These are phyloP conservation scores for Ectobius pallidus DNA, from an alignment of 2,888 invertebrate genomes.

Conservation along the genomic window DNA sequence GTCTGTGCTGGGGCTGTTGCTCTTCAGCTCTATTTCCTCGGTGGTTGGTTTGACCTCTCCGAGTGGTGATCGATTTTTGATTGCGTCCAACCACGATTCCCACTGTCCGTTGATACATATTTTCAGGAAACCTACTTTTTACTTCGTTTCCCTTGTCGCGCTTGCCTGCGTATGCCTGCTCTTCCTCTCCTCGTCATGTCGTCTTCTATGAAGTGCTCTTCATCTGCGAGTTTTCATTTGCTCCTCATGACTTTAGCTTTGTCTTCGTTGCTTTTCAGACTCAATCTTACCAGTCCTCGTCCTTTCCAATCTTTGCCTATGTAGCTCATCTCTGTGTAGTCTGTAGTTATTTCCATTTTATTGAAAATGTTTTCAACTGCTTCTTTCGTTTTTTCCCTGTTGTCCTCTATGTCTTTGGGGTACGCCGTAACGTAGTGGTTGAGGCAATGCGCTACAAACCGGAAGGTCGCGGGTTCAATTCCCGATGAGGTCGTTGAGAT, in stretches of 20 bases:
- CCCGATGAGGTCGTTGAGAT: too few relatives aligned
- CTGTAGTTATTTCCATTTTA: too few relatives aligned
- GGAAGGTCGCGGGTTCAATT: too few relatives aligned
- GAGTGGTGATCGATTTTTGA: background rate
- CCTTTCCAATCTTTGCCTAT: too few relatives aligned
- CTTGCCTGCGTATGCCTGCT: background rate
- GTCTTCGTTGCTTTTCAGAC: background rate
- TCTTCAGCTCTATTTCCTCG: background rate
- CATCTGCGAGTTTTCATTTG: background rate
- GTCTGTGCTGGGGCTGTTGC: too few relatives aligned
- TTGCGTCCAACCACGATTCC: background rate
- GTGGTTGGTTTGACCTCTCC: background rate
- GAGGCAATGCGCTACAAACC: too few relatives aligned
- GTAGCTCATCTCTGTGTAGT: too few relatives aligned
- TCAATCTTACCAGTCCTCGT: too few relatives aligned
- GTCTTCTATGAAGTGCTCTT: slow-evolving; percentile 4
- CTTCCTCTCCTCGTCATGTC: background rate
- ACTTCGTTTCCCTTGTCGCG: slow-evolving; percentile 2
- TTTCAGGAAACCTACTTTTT: background rate
- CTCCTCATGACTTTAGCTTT: background rate
- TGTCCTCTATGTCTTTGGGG: background rate
- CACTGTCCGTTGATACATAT: background rate
- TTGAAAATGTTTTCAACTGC: background rate
- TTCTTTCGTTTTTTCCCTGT: background rate
- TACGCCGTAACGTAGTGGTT: too few relatives aligned